Evolutionary conservation across 2,797 vertebrate species (phyloP).

Genomic region (Gallinago stenura): DNA sequence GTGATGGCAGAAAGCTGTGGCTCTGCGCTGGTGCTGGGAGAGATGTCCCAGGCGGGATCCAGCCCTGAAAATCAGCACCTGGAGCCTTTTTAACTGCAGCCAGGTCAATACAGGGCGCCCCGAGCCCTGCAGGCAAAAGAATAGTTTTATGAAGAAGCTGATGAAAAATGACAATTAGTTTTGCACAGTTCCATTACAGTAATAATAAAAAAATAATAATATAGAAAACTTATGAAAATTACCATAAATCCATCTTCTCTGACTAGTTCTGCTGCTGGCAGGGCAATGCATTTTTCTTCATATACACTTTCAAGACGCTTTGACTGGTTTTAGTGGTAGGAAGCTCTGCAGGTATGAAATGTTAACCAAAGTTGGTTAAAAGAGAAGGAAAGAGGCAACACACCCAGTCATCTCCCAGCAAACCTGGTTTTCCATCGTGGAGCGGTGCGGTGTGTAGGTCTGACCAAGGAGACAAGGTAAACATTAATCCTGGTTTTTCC

Average conservation of each 20-base stretch:
- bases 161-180: neutral
- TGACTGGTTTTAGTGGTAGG: neutral
- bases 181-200: neutral
- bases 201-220: neutral
- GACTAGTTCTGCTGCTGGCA: neutral
- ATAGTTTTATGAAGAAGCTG: neutral
- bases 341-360: neutral
- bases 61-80: neutral
- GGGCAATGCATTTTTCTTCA: neutral
- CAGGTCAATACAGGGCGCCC: fast-evolving
- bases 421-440: fast-evolving
- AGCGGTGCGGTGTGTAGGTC: neutral
- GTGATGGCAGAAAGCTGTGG: neutral
- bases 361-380: neutral
- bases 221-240: neutral
- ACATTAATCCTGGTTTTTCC: slow-evolving; percentile 20
- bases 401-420: neutral
- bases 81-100: neutral
- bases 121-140: neutral
- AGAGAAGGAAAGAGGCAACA: neutral
- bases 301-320: neutral
- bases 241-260: neutral
- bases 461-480: neutral
- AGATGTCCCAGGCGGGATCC: neutral
- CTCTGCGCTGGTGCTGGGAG: neutral